These are phyloP conservation scores for Campaea margaritaria DNA, from an alignment of 2,888 invertebrate genomes.

Conservation along the genomic window DNA sequence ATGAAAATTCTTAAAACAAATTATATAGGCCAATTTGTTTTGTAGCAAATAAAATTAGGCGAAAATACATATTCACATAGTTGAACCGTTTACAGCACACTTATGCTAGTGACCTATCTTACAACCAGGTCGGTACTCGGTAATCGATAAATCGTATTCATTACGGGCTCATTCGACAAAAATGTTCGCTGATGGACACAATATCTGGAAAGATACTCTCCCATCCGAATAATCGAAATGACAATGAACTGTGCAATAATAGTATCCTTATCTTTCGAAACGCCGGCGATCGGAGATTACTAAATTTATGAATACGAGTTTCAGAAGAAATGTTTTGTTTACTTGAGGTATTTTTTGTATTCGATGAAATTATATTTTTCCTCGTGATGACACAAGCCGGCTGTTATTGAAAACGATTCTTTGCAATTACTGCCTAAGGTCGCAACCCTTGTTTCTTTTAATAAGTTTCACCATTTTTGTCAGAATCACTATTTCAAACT, in stretches of 20 bases:
- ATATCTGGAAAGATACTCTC: slow-evolving; percentile 15
- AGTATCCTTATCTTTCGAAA: slow-evolving; percentile 19
- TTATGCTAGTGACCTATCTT: slow-evolving; percentile 40
- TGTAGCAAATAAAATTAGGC: neutral
- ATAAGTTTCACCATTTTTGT: too few species aligned
- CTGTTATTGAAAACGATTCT: neutral
- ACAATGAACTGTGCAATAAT: slow-evolving; percentile 25
- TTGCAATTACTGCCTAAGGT: neutral
- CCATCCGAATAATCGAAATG: slow-evolving; percentile 17
- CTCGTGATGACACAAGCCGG: neutral
- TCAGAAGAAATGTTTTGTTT: slow-evolving; percentile 7
- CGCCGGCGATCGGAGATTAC: slow-evolving; percentile 20
- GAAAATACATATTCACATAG: neutral
- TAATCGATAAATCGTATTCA: slow-evolving; percentile 46
- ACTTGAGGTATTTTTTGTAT: slow-evolving; percentile 5
- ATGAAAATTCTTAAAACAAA: neutral
- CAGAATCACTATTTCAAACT: neutral
- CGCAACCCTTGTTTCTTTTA: neutral
- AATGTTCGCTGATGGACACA: slow-evolving; percentile 22
- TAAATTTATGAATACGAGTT: slow-evolving; percentile 17
- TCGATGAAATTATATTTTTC: slow-evolving; percentile 1
- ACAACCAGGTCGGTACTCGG: slow-evolving; percentile 40
- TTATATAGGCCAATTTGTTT: slow-evolving; percentile 3
- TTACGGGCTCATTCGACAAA: slow-evolving; percentile 27
- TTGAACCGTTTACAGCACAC: slow-evolving; percentile 36